phyloP scores from a whole-genome alignment of 2,797 vertebrate genomes.

The Eulemur mongoz region DNA sequence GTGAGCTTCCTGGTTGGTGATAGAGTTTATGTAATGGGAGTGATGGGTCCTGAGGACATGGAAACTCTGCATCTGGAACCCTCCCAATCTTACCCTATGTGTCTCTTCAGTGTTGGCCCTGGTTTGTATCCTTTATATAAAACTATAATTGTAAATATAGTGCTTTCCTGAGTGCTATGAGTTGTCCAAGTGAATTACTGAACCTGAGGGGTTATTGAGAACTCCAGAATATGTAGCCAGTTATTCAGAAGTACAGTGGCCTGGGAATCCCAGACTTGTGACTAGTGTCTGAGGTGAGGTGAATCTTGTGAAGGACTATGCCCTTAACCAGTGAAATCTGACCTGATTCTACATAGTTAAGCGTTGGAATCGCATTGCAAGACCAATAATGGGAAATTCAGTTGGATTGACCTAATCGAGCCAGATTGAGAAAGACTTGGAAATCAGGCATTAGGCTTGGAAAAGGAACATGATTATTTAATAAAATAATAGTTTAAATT shows the following conservation, averaged over 20 bases:
- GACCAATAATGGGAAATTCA: background rate
- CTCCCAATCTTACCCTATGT: background rate
- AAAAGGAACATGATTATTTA: background rate
- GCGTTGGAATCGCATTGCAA: slow-evolving; percentile 14
- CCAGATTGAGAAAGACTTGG: background rate
- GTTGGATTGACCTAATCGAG: background rate
- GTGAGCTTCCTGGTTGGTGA: background rate
- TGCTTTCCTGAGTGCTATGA: background rate
- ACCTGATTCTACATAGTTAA: background rate
- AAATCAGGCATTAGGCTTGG: background rate
- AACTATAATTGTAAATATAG: background rate
- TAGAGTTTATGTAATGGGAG: background rate
- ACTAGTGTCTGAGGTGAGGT: background rate
- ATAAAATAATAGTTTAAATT: background rate
- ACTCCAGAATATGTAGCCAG: background rate
- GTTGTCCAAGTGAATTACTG: background rate
- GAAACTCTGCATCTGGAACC: background rate
- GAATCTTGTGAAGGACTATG: background rate
- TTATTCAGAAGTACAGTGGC: slow-evolving; percentile 19
- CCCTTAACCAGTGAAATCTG: slow-evolving; percentile 26
- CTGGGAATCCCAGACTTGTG: background rate
- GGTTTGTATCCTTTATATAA: background rate
- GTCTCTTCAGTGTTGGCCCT: background rate
- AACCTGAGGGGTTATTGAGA: background rate
- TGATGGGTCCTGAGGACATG: background rate